Evolutionary conservation across 2,888 invertebrate species (phyloP).

Genomic region (Cheilosia grossa): DNA sequence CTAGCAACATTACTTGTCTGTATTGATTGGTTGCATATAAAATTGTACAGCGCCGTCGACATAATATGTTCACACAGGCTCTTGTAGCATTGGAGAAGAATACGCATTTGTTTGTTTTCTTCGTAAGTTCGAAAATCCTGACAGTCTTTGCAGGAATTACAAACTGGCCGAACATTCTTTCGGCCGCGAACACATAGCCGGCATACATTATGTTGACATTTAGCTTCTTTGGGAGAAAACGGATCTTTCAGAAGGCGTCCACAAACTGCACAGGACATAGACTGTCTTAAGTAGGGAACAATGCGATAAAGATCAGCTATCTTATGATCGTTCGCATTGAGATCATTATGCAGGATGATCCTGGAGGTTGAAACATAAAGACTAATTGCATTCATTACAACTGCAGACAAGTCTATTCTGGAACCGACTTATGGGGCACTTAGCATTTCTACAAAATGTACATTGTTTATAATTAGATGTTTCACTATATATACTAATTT

Average conservation of each 20-base stretch:
- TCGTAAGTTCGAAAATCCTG: slow-evolving; percentile 90
- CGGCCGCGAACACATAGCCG: slow-evolving; percentile 92
- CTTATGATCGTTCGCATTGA: slow-evolving; percentile 84
- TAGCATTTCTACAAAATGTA: slow-evolving; percentile 19
- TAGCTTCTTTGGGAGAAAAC: slow-evolving; percentile 89
- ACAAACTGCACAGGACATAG: slow-evolving; percentile 95
- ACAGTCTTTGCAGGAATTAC: slow-evolving; percentile 93
- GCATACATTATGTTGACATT: slow-evolving; percentile 95
- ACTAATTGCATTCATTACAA: slow-evolving; percentile 79
- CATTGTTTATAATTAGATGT: neutral
- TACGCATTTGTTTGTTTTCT: slow-evolving; percentile 91
- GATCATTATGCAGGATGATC: slow-evolving; percentile 77
- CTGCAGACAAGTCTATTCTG: slow-evolving; percentile 1
- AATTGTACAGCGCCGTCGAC: slow-evolving; percentile 87
- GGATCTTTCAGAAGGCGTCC: slow-evolving; percentile 92
- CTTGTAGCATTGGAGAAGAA: slow-evolving; percentile 94
- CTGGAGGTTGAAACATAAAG: slow-evolving; percentile 80
- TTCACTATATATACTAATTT: neutral
- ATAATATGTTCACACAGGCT: slow-evolving; percentile 93
- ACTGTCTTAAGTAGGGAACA: slow-evolving; percentile 93
- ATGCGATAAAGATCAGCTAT: slow-evolving; percentile 93
- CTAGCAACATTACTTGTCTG: slow-evolving; percentile 82
- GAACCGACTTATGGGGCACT: slow-evolving; percentile 7
- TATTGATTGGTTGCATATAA: slow-evolving; percentile 82
- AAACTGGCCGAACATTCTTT: slow-evolving; percentile 93